phyloP scores from a whole-genome alignment of 2,888 invertebrate genomes.

The Gymnoscelis rufifasciata region DNA sequence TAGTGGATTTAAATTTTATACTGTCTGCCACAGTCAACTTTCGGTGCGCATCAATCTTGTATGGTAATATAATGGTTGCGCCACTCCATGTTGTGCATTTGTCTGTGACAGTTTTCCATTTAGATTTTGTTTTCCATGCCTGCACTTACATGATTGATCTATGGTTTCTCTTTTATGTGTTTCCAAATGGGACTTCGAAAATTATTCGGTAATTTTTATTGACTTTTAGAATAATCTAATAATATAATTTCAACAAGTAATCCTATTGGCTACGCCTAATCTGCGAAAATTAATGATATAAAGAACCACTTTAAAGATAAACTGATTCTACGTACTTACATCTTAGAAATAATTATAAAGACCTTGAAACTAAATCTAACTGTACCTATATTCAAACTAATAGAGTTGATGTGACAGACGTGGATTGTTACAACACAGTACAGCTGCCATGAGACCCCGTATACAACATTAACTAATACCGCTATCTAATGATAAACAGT shows the following conservation, averaged over 20 bases:
- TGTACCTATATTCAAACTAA: no score
- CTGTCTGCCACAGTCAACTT: constrained; percentile 41
- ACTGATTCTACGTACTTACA: no score
- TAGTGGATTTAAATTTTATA: constrained; percentile 26
- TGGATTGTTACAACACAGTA: background rate
- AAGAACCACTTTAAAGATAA: no score
- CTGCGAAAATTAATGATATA: no score
- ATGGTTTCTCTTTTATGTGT: constrained; percentile 40
- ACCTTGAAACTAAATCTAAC: background rate
- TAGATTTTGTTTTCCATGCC: constrained; percentile 24
- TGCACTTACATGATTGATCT: constrained; percentile 29
- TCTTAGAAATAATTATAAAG: background rate
- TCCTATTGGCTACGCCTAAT: no score
- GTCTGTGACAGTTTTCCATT: constrained; percentile 32
- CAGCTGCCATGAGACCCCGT: constrained; percentile 44
- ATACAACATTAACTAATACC: constrained; percentile 51
- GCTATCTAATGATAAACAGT: constrained; percentile 41
- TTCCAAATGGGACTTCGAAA: background rate
- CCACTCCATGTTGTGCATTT: constrained; percentile 37
- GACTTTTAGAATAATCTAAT: no score
- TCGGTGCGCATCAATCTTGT: constrained; percentile 49
- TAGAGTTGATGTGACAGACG: no score
- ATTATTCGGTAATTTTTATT: no score
- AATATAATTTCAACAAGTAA: no score
- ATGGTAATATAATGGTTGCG: constrained; percentile 49